These are phyloP conservation scores for Xestia sexstrigata DNA, from an alignment of 2,888 invertebrate species.

Conservation along the genomic window DNA sequence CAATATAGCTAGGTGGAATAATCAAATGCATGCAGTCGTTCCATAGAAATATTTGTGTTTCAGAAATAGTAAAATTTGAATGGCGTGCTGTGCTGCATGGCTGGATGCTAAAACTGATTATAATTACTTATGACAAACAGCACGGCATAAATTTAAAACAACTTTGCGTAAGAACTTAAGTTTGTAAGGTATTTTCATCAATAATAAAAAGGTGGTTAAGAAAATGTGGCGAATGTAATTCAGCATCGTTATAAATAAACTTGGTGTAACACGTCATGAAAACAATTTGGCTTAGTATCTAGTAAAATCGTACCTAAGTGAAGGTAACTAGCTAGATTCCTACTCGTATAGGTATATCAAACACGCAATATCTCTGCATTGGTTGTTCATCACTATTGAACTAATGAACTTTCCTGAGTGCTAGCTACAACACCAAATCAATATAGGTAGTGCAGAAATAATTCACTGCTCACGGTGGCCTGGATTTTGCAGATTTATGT, in stretches of 20 bases:
- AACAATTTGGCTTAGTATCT: constrained; percentile 6
- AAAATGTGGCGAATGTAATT: constrained; percentile 19
- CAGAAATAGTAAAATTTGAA: constrained; percentile 6
- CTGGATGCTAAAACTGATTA: not conserved
- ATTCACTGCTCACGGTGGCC: not conserved
- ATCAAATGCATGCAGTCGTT: constrained; percentile 5
- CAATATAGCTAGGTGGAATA: not conserved
- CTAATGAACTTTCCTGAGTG: not conserved
- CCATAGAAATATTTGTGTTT: not conserved
- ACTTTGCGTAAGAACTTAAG: too few species aligned
- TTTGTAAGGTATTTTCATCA: constrained; percentile 6
- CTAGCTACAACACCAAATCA: not conserved
- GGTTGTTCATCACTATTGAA: not conserved
- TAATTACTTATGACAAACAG: not conserved
- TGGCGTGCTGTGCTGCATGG: not conserved
- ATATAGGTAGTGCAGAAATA: not conserved
- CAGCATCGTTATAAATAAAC: constrained; percentile 16
- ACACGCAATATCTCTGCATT: constrained; percentile 18
- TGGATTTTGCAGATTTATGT: not conserved
- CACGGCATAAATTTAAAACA: constrained; percentile 4
- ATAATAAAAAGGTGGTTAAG: not conserved
- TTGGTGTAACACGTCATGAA: constrained; percentile 11
- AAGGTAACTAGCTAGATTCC: not conserved
- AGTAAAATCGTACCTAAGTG: not conserved
- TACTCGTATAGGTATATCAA: not conserved